Base-by-base conservation (phyloP, 1,140 invertebrate genomes). In the Brachionus plicatilis region DNA sequence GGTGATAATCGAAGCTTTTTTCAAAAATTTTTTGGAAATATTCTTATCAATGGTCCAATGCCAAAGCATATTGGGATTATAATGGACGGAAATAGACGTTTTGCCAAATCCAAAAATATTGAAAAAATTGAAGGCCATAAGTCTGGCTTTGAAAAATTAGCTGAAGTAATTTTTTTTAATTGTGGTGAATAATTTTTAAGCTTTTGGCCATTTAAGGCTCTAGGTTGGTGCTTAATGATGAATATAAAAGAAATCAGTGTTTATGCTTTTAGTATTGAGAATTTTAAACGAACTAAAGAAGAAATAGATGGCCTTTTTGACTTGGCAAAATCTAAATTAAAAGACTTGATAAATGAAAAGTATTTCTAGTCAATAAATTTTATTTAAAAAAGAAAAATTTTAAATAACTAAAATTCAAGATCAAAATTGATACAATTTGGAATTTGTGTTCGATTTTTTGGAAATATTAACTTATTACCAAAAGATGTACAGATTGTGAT, bases 221-320 rank as follows among this genome's bases (percentile, higher is more conserved):
- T 99, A 53, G 93, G 94, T 87, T 96, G 95, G 95, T 94, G 93
- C 87, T 87, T 91, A 47, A 90, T 93, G 86, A 87, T 94, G 29
- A 93, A 92, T 17, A 91, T 94, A 11, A 89, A 87, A 41, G 96
- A 99, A 92, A 95, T 99, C 0, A 99, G 97, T 6, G 94, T 98
- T 11, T 99, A 98, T 91, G 97, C 97, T 41, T 99, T 99, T 86
- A 98, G 96, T 89, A 98, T 99, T 89, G 97, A 99, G 91, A 99
- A 99, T 90, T 99, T 99, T 87, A 98, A 98, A 90, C 91, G 98
- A 84, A 94, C 92, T 68, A 89, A 93, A 88, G 94, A 97, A 85
- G 98, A 99, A 92, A 96, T 99, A 0, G 92, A 94, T 86, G 93
- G 92, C 27, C 90, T 99, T 2, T 93, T 99, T 93, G 92, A 95